These are phyloP conservation scores for Clistopyga incitator DNA, from an alignment of 2,888 invertebrate genomes.

Conservation along the genomic window DNA sequence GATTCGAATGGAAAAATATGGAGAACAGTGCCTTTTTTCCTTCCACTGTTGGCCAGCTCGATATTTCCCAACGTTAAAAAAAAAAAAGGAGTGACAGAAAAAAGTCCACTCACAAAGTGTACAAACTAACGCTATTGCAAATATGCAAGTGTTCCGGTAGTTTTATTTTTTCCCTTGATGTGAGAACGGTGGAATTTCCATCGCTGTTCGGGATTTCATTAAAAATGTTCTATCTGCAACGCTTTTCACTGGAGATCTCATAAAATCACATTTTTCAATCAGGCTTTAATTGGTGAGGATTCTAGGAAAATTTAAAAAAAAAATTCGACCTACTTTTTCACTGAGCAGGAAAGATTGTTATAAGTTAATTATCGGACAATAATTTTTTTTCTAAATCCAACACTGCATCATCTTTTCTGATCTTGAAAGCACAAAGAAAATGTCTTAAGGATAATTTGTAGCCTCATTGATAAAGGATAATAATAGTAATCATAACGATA, in stretches of 20 bases:
- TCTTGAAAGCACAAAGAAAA: too few relatives aligned
- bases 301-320: neutral
- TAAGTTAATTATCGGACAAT: too few relatives aligned
- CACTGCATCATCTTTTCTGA: too few relatives aligned
- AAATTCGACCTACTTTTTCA: too few relatives aligned
- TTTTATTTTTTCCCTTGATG: neutral
- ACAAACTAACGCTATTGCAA: neutral
- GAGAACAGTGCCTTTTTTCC: neutral
- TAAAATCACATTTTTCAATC: neutral
- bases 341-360: too few relatives aligned
- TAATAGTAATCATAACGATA: too few relatives aligned
- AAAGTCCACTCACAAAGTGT: neutral
- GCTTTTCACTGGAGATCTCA: neutral
- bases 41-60: neutral
- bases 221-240: neutral
- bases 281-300: neutral
- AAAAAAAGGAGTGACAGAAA: neutral
- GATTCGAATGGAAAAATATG: constrained; percentile 33
- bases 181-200: neutral
- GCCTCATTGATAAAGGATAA: too few relatives aligned
- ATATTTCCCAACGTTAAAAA: constrained; percentile 2
- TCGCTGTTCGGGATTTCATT: neutral
- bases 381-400: too few relatives aligned
- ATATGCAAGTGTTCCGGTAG: neutral
- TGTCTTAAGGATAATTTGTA: too few relatives aligned